A percentile compares a stretch with the other conserved stretches of the same genome.
phyloP scores from a whole-genome alignment of 2,113 vertebrate genomes.

The Sclerurus mexicanus region DNA sequence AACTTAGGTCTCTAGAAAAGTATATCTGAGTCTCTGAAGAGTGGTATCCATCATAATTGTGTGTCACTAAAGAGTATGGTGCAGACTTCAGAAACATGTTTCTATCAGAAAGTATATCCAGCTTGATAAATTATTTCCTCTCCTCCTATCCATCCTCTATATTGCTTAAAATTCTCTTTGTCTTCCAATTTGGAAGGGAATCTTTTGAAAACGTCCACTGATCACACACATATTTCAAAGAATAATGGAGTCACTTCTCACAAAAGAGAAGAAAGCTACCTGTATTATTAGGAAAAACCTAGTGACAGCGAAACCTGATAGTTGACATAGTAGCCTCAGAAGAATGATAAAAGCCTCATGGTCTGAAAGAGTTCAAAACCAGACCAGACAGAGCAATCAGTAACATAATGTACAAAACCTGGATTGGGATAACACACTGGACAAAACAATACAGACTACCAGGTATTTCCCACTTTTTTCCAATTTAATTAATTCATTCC shows the following conservation, averaged over 20 bases:
- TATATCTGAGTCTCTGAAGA: background rate
- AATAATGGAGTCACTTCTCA: background rate
- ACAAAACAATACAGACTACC: background rate
- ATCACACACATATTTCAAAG: background rate
- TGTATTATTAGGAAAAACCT: background rate
- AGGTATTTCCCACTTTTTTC: background rate
- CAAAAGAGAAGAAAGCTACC: background rate
- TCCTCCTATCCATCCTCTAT: background rate
- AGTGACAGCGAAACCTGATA: background rate
- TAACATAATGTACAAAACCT: background rate
- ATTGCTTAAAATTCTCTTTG: slow-evolving; percentile 20
- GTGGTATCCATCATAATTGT: background rate
- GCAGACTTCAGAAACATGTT: background rate
- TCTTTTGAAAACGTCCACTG: background rate
- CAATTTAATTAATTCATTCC: background rate
- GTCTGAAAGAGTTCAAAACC: background rate
- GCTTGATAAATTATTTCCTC: background rate
- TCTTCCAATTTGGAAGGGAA: background rate
- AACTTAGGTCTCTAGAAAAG: background rate
- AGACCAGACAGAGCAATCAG: background rate
- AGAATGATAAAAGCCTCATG: background rate
- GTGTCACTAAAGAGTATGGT: background rate
- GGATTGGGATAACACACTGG: background rate
- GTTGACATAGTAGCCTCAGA: background rate
- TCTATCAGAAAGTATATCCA: slow-evolving; percentile 17